Conservation (phyloP, 1,140 invertebrate genomes). For the Globodera ellingtonae region DNA sequence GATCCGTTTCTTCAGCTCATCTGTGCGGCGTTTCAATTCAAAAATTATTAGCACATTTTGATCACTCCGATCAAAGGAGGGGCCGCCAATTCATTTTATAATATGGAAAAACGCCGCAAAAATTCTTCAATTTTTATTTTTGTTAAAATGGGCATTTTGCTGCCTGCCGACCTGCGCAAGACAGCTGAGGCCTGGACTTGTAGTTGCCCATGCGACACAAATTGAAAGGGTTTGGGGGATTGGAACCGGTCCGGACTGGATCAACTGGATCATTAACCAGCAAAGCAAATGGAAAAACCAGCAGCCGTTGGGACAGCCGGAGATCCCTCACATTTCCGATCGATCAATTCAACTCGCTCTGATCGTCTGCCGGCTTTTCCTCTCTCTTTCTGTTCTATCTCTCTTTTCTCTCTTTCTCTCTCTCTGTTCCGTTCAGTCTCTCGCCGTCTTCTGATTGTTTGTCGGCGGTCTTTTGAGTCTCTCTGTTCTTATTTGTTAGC, state of each 20-base stretch:
- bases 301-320: not conserved
- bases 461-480: not conserved
- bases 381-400: too few species aligned
- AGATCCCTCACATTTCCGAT: slow-evolving; percentile 1
- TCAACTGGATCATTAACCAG: not conserved
- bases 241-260: not conserved
- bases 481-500: too few species aligned
- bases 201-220: slow-evolving; percentile 48
- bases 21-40: slow-evolving; percentile 32
- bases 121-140: not conserved
- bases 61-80: too few species aligned
- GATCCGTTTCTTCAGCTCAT: slow-evolving; percentile 54
- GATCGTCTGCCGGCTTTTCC: not conserved
- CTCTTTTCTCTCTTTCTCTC: too few species aligned
- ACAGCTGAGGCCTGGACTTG: slow-evolving; percentile 49
- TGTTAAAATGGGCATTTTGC: not conserved
- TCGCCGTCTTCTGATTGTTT: not conserved
- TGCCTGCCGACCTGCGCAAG: slow-evolving; percentile 43
- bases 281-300: not conserved
- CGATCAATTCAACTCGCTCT: not conserved
- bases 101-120: not conserved
- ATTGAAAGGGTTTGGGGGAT: not conserved
- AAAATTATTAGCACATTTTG: slow-evolving; percentile 28
- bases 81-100: slow-evolving; percentile 9
- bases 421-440: not conserved